phyloP scores from a whole-genome alignment of 92 coral and sea anemone species.

The Palythoa grandiflora region DNA sequence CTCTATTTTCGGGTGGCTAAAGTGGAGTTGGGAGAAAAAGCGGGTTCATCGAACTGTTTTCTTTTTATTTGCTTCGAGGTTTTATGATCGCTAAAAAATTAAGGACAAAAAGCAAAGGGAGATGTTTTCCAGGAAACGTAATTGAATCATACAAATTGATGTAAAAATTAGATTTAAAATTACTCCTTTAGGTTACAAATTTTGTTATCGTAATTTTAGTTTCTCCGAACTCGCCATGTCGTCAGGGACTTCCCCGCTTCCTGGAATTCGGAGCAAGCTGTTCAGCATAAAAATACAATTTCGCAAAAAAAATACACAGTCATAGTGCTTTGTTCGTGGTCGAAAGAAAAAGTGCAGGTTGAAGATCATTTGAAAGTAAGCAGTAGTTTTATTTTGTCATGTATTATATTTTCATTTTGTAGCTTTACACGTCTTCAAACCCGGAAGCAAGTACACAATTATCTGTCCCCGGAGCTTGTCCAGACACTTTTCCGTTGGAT shows the following conservation, averaged over 20 bases:
- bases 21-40: not conserved
- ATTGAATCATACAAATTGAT: too few relatives aligned
- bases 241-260: conserved; percentile 42
- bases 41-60: not conserved
- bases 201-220: not conserved
- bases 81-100: not conserved
- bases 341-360: not conserved
- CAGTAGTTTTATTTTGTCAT: not conserved
- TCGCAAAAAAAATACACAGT: not conserved
- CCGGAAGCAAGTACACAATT: too few relatives aligned
- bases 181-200: not conserved
- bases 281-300: too few relatives aligned
- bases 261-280: not conserved
- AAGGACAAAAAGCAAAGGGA: not conserved
- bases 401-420: too few relatives aligned
- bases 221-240: conserved; percentile 19
- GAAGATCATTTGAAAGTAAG: not conserved
- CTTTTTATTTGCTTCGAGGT: not conserved
- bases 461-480: too few relatives aligned
- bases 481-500: too few relatives aligned
- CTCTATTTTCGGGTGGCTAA: not conserved
- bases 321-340: not conserved
- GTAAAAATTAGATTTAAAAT: not conserved
- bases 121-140: not conserved
- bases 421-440: too few relatives aligned